A percentile compares a stretch with the other conserved stretches of the same genome.
These are phyloP conservation scores for Amphipyra berbera DNA, from an alignment of 2,888 invertebrate genomes.

Conservation along the genomic window DNA sequence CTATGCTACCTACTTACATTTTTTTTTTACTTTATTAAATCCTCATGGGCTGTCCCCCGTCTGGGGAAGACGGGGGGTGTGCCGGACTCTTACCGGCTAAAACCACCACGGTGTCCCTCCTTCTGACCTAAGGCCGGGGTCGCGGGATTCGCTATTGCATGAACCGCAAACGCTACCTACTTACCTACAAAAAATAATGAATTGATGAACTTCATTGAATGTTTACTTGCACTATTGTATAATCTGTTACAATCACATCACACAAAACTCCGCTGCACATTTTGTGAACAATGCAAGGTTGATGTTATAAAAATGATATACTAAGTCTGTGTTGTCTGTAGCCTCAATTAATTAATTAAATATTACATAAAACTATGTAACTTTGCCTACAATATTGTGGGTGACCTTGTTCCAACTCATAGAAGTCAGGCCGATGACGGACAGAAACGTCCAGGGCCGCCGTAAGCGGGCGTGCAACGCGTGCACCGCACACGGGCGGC, in stretches of 20 bases:
- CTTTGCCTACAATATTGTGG: conserved; percentile 1
- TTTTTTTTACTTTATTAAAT: no score
- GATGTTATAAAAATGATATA: conserved; percentile 29
- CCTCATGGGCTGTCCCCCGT: no score
- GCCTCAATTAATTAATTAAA: conserved; percentile 14
- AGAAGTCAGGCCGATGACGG: neutral
- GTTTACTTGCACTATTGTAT: conserved; percentile 21
- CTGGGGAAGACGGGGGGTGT: no score
- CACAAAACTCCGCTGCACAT: conserved; percentile 7
- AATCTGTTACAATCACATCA: conserved; percentile 36
- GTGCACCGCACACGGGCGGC: no score
- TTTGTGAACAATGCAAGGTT: conserved; percentile 51
- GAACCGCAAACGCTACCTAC: no score
- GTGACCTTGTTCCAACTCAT: neutral
- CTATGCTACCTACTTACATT: no score
- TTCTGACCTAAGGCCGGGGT: no score
- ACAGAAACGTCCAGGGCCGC: neutral
- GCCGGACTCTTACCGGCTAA: no score
- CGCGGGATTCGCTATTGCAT: no score
- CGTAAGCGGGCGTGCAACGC: no score
- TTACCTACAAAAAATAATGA: no score
- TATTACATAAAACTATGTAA: conserved; percentile 25
- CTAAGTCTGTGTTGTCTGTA: conserved; percentile 15
- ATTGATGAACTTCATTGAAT: conserved; percentile 7
- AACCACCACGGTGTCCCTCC: no score